phyloP scores from a whole-genome alignment of 2,797 vertebrate species.

The Loris lydekkerianus region DNA sequence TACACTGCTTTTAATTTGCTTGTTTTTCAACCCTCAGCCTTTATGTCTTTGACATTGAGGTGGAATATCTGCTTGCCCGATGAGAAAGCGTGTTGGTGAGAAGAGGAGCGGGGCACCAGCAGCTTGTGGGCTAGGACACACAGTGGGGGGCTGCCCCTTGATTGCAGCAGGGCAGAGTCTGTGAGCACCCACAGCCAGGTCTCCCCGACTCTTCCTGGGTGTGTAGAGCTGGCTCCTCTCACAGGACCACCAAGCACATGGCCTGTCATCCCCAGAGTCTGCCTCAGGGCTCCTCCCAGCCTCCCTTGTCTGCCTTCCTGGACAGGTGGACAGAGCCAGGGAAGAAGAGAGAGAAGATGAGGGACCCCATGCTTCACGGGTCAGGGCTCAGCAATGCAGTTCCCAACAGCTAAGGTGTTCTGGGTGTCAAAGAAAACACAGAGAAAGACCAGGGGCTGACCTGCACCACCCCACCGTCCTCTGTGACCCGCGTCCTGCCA shows the following conservation, averaged over 20 bases:
- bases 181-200: neutral
- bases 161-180: neutral
- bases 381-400: no score
- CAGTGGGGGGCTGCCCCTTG: neutral
- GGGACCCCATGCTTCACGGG: neutral
- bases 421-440: neutral
- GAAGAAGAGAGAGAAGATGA: neutral
- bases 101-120: no score
- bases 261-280: no score
- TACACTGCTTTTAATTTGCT: neutral
- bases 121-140: neutral
- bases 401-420: neutral
- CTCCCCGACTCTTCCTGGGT: neutral
- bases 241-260: accelerated
- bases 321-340: no score
- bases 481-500: accelerated
- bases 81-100: neutral
- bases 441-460: neutral
- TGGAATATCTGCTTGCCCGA: neutral
- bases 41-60: neutral
- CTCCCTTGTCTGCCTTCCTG: neutral
- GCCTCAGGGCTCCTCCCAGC: neutral
- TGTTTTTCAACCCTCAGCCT: neutral
- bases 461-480: accelerated
- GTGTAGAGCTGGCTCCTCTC: neutral